phyloP scores from a whole-genome alignment of 2,888 invertebrate species.

The Torymus texanus region DNA sequence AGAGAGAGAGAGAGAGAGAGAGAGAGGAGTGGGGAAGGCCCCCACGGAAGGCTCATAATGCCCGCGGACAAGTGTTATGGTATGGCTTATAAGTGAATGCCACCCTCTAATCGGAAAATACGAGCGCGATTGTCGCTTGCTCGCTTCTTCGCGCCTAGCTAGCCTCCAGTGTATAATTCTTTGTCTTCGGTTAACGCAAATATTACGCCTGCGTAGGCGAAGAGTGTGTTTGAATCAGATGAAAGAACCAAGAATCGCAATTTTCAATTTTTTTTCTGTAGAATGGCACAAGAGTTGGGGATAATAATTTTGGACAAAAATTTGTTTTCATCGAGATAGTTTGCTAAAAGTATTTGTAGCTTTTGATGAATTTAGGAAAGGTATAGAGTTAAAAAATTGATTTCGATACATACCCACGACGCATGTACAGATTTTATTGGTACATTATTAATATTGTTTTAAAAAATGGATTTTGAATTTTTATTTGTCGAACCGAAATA shows the following conservation, averaged over 20 bases:
- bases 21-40: slow-evolving; percentile 41
- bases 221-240: not conserved
- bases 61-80: slow-evolving; percentile 74
- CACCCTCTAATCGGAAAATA: slow-evolving; percentile 75
- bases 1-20: slow-evolving; percentile 40
- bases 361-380: too few relatives aligned
- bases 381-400: too few relatives aligned
- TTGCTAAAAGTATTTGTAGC: too few relatives aligned
- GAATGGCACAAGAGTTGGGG: too few relatives aligned
- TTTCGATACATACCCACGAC: too few relatives aligned
- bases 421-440: too few relatives aligned
- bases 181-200: not conserved
- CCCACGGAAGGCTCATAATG: slow-evolving; percentile 69
- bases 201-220: too few relatives aligned
- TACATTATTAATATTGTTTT: too few relatives aligned
- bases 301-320: not conserved
- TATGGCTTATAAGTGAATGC: slow-evolving; percentile 75
- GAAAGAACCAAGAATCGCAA: not conserved
- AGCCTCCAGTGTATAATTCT: slow-evolving; percentile 16
- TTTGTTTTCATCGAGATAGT: too few relatives aligned
- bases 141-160: not conserved
- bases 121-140: slow-evolving; percentile 72
- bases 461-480: too few relatives aligned
- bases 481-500: too few relatives aligned
- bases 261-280: slow-evolving; percentile 37